Conservation (phyloP, 2,888 invertebrate species). For the Mycalesis mineus region DNA sequence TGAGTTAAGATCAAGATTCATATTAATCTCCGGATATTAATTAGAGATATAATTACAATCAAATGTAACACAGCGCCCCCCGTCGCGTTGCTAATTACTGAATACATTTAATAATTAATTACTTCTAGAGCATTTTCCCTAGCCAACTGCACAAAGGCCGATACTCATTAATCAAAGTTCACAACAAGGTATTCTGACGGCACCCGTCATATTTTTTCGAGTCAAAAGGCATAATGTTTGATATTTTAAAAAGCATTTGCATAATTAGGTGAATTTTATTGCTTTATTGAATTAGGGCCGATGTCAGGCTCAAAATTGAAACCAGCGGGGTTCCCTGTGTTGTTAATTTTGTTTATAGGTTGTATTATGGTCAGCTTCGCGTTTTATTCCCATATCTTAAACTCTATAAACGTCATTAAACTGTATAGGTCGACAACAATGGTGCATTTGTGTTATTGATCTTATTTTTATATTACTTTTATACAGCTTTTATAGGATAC, state of each 20-base stretch:
- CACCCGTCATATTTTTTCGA: conserved; percentile 61
- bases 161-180: conserved; percentile 59
- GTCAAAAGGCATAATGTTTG: conserved; percentile 63
- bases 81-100: conserved; percentile 14
- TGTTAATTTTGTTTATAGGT: conserved; percentile 79
- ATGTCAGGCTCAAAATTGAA: conserved; percentile 77
- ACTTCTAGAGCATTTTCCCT: neutral
- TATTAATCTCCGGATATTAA: neutral
- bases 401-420: conserved; percentile 69
- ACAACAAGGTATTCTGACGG: conserved; percentile 56
- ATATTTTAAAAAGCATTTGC: conserved; percentile 74
- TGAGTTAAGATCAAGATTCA: neutral
- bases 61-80: conserved; percentile 1
- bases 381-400: conserved; percentile 70
- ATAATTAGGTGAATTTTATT: conserved; percentile 79
- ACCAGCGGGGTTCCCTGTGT: conserved; percentile 73
- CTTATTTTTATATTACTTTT: conserved; percentile 62
- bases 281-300: conserved; percentile 78
- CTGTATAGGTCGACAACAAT: conserved; percentile 66
- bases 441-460: conserved; percentile 67
- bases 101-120: conserved; percentile 15
- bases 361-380: conserved; percentile 73
- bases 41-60: neutral
- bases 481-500: conserved; percentile 43
- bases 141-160: neutral